A percentile compares a stretch with the other conserved stretches of the same genome.
These are phyloP conservation scores for mouse (Mus musculus) DNA, from an alignment of 2,113 vertebrate genomes.

Conservation along the genomic window DNA sequence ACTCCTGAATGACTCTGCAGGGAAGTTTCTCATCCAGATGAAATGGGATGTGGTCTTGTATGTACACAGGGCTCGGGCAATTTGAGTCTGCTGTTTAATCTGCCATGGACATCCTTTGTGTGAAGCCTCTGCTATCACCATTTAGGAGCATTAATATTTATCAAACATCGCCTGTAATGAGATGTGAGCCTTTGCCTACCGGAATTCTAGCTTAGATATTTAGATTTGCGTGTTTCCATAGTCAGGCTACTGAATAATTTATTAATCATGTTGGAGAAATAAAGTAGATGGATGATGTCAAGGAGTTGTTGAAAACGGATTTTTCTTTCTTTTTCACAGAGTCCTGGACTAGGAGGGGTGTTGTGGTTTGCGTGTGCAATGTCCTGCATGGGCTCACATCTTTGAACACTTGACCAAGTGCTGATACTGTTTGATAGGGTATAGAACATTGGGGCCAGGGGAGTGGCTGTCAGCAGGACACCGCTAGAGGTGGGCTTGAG, in stretches of 20 bases:
- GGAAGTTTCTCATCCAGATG: conserved; percentile 7
- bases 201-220: conserved; percentile 56
- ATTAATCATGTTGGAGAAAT: conserved; percentile 68
- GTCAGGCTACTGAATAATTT: conserved; percentile 70
- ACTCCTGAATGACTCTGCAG: background rate
- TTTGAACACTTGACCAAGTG: background rate
- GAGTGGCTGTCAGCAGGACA: background rate
- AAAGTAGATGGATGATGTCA: conserved; percentile 62
- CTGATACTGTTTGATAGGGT: background rate
- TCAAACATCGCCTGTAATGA: conserved; percentile 74
- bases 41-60: conserved; percentile 61
- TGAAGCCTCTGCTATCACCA: conserved; percentile 61
- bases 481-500: background rate
- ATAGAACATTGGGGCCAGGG: background rate
- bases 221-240: conserved; percentile 48
- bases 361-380: background rate
- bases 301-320: conserved; percentile 53
- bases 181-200: conserved; percentile 63
- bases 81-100: conserved; percentile 62
- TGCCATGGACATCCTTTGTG: conserved; percentile 53
- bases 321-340: conserved; percentile 15
- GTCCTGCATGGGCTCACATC: background rate
- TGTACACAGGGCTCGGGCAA: background rate
- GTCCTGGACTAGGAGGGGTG: background rate
- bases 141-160: conserved; percentile 71